These are phyloP conservation scores for Phyllostomus hastatus DNA, from an alignment of 2,113 vertebrate genomes.

Conservation along the genomic window DNA sequence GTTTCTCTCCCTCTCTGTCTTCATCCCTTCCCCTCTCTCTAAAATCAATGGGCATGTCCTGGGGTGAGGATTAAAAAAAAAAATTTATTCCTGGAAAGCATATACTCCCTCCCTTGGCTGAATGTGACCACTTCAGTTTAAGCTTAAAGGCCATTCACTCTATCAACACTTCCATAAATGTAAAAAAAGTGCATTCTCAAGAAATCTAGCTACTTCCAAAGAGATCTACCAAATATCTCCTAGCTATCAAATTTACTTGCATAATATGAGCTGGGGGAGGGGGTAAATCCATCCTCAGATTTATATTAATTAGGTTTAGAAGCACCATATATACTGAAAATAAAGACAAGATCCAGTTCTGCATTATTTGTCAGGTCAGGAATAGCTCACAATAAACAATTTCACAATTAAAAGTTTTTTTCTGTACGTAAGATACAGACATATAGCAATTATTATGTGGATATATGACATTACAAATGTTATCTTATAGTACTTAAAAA, in stretches of 20 bases:
- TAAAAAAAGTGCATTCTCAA: background rate
- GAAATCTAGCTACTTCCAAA: background rate
- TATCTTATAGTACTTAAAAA: background rate
- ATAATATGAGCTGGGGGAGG: background rate
- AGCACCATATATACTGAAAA: background rate
- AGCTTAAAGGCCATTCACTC: background rate
- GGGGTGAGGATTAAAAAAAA: too few relatives aligned
- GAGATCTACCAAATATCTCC: background rate
- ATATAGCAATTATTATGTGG: background rate
- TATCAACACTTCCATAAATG: background rate
- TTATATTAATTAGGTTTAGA: slow-evolving; percentile 5
- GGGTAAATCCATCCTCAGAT: background rate
- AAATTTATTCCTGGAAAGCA: background rate
- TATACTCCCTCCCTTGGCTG: background rate
- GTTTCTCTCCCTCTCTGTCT: too few relatives aligned
- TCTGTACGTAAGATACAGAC: background rate
- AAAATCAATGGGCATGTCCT: too few relatives aligned
- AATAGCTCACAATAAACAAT: background rate
- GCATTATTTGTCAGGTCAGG: background rate
- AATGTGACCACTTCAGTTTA: background rate
- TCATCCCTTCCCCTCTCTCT: too few relatives aligned
- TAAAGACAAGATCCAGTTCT: background rate
- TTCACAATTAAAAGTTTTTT: background rate
- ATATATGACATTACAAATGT: background rate
- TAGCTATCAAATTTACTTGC: background rate